A percentile compares a stretch with the other conserved stretches of the same genome.
Conservation (phyloP, 2,888 invertebrate genomes). For the Heliconius erato region DNA sequence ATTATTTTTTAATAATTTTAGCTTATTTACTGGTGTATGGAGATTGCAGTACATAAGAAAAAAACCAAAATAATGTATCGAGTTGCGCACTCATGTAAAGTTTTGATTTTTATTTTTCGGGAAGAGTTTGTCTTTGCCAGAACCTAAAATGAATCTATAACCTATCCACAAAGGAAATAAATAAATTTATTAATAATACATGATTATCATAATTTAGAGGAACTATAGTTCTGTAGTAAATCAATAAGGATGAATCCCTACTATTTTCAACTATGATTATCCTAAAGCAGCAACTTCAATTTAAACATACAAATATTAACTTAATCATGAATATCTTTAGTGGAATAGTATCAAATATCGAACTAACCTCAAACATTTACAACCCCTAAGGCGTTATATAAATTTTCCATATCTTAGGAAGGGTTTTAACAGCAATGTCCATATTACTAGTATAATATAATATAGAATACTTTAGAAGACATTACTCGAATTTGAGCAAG, state of each 20-base stretch:
- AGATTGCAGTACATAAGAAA: too few species aligned
- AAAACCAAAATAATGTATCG: too few species aligned
- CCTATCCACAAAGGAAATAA: too few species aligned
- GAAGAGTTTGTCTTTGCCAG: too few species aligned
- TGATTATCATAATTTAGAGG: background rate
- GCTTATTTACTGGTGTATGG: too few species aligned
- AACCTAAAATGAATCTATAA: too few species aligned
- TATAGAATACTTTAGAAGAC: background rate
- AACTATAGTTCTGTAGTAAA: background rate
- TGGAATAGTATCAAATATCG: background rate
- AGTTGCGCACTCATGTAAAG: too few species aligned
- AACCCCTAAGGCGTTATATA: background rate
- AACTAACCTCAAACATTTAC: background rate
- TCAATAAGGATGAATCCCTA: background rate
- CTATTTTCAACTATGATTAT: background rate
- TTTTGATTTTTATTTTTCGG: too few species aligned
- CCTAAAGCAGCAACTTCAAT: background rate
- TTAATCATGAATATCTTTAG: background rate
- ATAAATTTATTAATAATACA: too few species aligned
- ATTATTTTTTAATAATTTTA: too few species aligned
- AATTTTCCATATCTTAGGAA: conserved; percentile 3
- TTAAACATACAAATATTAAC: background rate
- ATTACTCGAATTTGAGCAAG: background rate
- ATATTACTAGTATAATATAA: background rate
- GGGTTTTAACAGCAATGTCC: background rate